Percentiles rank a stretch among this genome's conserved stretches.
phyloP scores from a whole-genome alignment of 2,797 vertebrate species.

The Macrochelys suwanniensis region DNA sequence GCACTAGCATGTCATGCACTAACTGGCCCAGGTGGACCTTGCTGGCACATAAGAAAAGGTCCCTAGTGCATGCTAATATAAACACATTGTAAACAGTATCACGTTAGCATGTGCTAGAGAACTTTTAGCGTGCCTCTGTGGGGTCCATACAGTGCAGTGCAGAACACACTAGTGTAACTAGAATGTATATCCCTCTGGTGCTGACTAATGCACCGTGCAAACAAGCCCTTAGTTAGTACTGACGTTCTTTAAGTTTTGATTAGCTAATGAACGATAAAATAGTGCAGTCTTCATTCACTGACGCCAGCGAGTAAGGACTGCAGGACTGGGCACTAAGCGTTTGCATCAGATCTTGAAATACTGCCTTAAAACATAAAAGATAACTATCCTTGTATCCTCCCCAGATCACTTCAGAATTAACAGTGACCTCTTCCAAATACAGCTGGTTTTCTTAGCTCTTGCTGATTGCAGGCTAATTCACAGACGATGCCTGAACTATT shows the following conservation, averaged over 20 bases:
- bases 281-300: neutral
- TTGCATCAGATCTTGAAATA: neutral
- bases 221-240: neutral
- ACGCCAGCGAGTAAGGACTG: neutral
- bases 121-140: neutral
- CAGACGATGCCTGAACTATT: constrained; percentile 32
- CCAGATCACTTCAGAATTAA: constrained; percentile 5
- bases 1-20: neutral
- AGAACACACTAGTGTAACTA: neutral
- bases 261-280: neutral
- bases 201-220: neutral
- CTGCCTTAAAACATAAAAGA: constrained; percentile 25
- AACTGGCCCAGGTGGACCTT: neutral
- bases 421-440: constrained; percentile 52
- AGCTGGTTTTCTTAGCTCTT: neutral
- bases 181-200: neutral
- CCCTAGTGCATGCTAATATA: neutral
- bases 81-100: neutral
- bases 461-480: neutral
- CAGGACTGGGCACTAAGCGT: neutral
- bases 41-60: neutral
- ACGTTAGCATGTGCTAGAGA: neutral
- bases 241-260: neutral
- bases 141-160: neutral
- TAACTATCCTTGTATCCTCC: constrained; percentile 28